Percentiles rank a stretch among this genome's conserved stretches.
phyloP scores from a whole-genome alignment of 2,888 invertebrate species.

The Abrostola tripartita region DNA sequence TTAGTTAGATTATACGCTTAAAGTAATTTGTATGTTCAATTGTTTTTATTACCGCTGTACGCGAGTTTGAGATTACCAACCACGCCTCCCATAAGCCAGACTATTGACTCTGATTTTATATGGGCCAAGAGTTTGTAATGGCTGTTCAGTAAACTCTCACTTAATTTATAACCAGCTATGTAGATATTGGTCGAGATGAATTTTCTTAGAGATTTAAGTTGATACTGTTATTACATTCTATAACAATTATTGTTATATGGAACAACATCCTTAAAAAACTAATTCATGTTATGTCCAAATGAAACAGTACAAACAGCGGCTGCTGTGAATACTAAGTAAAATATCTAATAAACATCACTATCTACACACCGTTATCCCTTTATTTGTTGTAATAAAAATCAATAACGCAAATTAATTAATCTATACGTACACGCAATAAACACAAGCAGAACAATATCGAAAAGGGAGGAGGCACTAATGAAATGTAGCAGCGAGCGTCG shows the following conservation, averaged over 20 bases:
- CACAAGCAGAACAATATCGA: constrained; percentile 74
- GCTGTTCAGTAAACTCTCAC: constrained; percentile 49
- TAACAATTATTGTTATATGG: background rate
- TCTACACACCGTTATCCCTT: constrained; percentile 46
- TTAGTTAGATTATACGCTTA: constrained; percentile 50
- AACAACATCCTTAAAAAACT: background rate
- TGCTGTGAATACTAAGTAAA: constrained; percentile 35
- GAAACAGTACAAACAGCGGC: constrained; percentile 10
- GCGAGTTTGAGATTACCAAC: constrained; percentile 54
- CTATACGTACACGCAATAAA: constrained; percentile 76
- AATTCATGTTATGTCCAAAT: background rate
- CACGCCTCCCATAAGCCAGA: constrained; percentile 50
- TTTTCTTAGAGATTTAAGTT: no score
- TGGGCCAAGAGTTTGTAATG: constrained; percentile 56
- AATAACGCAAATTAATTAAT: constrained; percentile 81
- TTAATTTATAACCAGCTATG: constrained; percentile 40
- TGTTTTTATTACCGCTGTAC: constrained; percentile 55
- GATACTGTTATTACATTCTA: background rate
- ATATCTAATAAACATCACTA: constrained; percentile 26
- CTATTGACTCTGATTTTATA: constrained; percentile 57
- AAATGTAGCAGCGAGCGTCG: constrained; percentile 79
- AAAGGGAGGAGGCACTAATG: constrained; percentile 77
- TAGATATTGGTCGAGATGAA: constrained; percentile 1
- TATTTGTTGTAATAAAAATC: constrained; percentile 64
- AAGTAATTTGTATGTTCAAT: constrained; percentile 56